Base-by-base conservation (phyloP, 2,888 invertebrate genomes). In the Ormyrus pomaceus region DNA sequence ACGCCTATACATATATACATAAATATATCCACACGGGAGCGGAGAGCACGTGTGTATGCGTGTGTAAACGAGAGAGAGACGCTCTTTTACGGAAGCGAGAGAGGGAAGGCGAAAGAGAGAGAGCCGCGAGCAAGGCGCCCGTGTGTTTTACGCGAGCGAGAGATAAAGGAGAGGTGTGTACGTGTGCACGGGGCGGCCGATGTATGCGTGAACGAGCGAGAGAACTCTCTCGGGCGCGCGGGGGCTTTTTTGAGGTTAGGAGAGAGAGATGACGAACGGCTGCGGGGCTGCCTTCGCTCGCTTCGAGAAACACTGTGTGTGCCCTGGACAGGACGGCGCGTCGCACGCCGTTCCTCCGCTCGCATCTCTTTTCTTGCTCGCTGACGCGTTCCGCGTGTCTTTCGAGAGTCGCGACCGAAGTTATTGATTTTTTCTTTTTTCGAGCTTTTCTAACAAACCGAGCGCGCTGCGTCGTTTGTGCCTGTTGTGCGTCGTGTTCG, bases 71-170 rank as follows among this genome's bases (percentile, higher is more conserved):
- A 19, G 45, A 13, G 62, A 55, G 70, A 19, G 61, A 51, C 65
- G 70, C 56, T 61, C 76, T 69, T 75, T 75, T 75, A 68, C 69
- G 62, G 69, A 69, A 69, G 77, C 56, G 61, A 62, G 68, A 55
- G 76, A 75, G 68, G 46, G 61, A 61, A 61, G 53, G 61, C 59
- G 53, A 11, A 48, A 11, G 10, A 58, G 56, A 62, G 48, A 56
- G 56, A 51, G 13, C 11, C 68, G 68, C n/a, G 58, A 13, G 5
- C n/a, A 6, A 58, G 10, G 10, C 58, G n/a, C 58, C n/a, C 58
- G 58, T 58, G 34, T 34, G 58, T 58, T 58, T 58, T 58, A 58
- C 58, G 58, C 58, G 58, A 10, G 58, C n/a, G n/a, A 58, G 58
- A 58, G 58, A n/a, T 58, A 58, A 58, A 58, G 58, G 58, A n/a